A percentile compares a stretch with the other conserved stretches of the same genome.
Evolutionary conservation across 2,888 invertebrate species (phyloP).

Genomic region (Drosophila meridionalis): DNA sequence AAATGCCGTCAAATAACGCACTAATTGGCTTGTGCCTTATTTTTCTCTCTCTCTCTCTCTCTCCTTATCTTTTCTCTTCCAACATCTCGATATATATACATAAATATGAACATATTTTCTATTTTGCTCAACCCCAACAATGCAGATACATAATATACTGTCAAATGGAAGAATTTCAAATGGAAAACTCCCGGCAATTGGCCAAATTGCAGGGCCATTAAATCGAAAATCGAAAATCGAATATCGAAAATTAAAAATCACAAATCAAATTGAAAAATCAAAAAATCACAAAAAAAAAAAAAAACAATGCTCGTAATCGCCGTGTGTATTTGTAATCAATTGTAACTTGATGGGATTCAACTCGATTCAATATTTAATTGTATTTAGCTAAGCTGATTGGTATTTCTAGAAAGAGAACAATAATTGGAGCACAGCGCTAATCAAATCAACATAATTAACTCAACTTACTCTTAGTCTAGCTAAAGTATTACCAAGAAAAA

Average conservation of each 20-base stretch:
- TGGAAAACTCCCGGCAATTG: constrained; percentile 89
- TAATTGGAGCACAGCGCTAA: constrained; percentile 79
- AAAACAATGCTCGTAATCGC: constrained; percentile 22
- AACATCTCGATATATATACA: constrained; percentile 39
- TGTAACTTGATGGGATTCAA: constrained; percentile 63
- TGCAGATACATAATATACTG: constrained; percentile 92
- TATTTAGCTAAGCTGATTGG: constrained; percentile 69
- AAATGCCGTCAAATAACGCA: constrained; percentile 62
- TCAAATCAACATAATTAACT: constrained; percentile 48
- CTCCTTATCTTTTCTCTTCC: constrained; percentile 60
- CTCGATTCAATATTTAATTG: constrained; percentile 55
- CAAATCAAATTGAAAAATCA: constrained; percentile 2
- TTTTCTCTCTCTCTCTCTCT: constrained; percentile 47
- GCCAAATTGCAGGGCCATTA: constrained; percentile 78
- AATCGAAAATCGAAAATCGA: constrained; percentile 61
- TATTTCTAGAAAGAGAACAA: constrained; percentile 75
- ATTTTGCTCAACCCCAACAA: constrained; percentile 39
- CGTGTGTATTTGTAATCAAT: constrained; percentile 41
- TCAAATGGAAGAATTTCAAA: constrained; percentile 93
- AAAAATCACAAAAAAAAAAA: neutral
- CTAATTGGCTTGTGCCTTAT: constrained; percentile 71
- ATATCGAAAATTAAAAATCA: constrained; percentile 21
- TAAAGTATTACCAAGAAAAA: neutral
- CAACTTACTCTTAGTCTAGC: constrained; percentile 39
- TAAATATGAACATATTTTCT: constrained; percentile 31